A percentile compares a stretch with the other conserved stretches of the same genome.
phyloP scores from a whole-genome alignment of 2,113 vertebrate species.

The Azemiops feae region DNA sequence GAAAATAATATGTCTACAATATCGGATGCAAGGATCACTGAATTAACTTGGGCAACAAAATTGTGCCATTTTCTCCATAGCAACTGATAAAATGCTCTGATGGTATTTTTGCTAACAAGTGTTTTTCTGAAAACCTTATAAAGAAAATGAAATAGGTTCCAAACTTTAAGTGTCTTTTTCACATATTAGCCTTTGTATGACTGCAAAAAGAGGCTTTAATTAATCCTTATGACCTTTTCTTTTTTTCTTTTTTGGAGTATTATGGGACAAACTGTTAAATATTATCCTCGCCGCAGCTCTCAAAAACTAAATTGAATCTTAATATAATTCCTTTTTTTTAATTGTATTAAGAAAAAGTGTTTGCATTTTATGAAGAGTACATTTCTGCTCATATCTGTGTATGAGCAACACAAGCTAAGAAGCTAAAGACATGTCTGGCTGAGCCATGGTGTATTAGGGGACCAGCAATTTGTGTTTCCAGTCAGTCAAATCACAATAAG shows the following conservation, averaged over 20 bases:
- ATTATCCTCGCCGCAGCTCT: neutral
- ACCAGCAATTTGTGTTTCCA: neutral
- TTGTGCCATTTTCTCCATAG: neutral
- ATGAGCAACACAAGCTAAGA: neutral
- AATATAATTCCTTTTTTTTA: slow-evolving; percentile 4
- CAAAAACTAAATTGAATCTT: neutral
- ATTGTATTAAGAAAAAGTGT: neutral
- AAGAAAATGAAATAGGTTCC: neutral
- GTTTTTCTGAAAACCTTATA: neutral
- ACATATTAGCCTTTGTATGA: neutral
- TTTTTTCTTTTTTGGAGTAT: neutral
- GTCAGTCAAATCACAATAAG: neutral
- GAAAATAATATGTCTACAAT: neutral
- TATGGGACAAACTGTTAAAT: neutral
- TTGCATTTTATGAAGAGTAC: neutral
- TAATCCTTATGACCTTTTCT: neutral
- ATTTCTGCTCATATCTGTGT: neutral
- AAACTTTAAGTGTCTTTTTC: neutral
- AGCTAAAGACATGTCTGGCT: neutral
- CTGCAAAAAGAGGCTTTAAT: slow-evolving; percentile 7
- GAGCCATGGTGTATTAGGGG: neutral
- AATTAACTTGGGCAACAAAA: neutral
- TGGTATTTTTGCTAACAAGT: neutral
- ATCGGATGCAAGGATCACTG: neutral
- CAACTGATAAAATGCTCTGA: neutral